These are phyloP conservation scores for Stegostoma tigrinum DNA, from an alignment of 2,113 vertebrate genomes.

Conservation along the genomic window DNA sequence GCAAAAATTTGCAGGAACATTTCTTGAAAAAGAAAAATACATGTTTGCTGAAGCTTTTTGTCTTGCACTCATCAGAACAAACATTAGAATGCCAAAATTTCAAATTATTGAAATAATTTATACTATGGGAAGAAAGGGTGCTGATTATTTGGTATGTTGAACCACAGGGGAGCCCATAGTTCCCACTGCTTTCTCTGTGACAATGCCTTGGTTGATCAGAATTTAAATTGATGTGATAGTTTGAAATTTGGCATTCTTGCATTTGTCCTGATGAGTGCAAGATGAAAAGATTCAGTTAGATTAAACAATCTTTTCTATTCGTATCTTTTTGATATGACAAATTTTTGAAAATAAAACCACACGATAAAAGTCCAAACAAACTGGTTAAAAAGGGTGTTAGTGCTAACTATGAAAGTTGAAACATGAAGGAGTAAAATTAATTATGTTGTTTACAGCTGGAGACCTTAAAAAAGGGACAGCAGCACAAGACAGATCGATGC, in stretches of 20 bases:
- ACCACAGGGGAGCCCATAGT: not conserved
- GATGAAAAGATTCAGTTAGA: not conserved
- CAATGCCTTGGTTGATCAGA: not conserved
- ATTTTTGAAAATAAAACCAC: not conserved
- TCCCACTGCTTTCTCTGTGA: not conserved
- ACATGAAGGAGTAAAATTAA: not conserved
- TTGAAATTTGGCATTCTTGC: not conserved
- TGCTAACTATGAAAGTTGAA: not conserved
- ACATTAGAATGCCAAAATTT: not conserved
- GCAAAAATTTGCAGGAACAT: not conserved
- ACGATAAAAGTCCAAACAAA: slow-evolving; percentile 1
- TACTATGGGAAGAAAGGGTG: not conserved
- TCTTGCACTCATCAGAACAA: not conserved
- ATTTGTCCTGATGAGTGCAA: not conserved
- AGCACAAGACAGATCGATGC: not conserved
- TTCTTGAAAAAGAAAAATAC: not conserved
- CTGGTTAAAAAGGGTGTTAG: not conserved
- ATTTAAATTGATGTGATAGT: not conserved
- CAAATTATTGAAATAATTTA: not conserved
- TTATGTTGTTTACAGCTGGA: not conserved
- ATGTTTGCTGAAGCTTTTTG: not conserved
- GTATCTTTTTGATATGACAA: not conserved
- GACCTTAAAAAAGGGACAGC: not conserved
- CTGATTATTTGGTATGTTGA: not conserved
- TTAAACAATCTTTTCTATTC: not conserved